phyloP scores from a whole-genome alignment of 2,113 vertebrate species.

The Xenopus tropicalis region DNA sequence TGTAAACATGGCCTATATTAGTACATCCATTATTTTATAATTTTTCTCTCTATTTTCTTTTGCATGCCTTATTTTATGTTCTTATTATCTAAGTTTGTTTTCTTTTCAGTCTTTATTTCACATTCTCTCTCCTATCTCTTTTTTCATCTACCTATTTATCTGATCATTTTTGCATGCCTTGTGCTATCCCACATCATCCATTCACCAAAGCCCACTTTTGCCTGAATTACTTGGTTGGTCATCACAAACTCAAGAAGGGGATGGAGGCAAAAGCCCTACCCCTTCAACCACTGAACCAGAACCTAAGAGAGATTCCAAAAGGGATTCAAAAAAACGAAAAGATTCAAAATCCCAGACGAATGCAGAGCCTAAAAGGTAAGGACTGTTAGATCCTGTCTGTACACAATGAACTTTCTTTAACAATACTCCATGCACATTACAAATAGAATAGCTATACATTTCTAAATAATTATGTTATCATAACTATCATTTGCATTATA shows the following conservation, averaged over 20 bases:
- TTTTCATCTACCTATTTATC: slow-evolving; percentile 53
- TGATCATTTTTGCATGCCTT: slow-evolving; percentile 75
- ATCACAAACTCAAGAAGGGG: slow-evolving; percentile 68
- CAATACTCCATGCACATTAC: no score
- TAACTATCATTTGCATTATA: no score
- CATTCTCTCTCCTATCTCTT: slow-evolving; percentile 68
- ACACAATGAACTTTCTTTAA: no score
- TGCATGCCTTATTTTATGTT: slow-evolving; percentile 60
- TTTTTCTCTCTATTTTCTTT: not conserved
- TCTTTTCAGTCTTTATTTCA: slow-evolving; percentile 69
- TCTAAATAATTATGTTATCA: no score
- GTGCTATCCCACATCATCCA: slow-evolving; percentile 65
- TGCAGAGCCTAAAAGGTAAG: slow-evolving; percentile 84
- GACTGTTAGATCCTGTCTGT: slow-evolving; percentile 32
- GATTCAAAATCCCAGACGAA: slow-evolving; percentile 76
- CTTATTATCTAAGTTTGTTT: slow-evolving; percentile 57
- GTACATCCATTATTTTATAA: no score
- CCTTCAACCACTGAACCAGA: slow-evolving; percentile 68
- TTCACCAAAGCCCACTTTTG: slow-evolving; percentile 78
- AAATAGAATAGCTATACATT: no score
- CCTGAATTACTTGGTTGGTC: slow-evolving; percentile 76
- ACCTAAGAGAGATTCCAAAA: slow-evolving; percentile 84
- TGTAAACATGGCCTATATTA: no score
- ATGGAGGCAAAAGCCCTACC: slow-evolving; percentile 67
- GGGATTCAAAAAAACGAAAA: slow-evolving; percentile 91